Base-by-base conservation (phyloP, 2,888 invertebrate genomes). In the Sphaerolaimus hirsutus region DNA sequence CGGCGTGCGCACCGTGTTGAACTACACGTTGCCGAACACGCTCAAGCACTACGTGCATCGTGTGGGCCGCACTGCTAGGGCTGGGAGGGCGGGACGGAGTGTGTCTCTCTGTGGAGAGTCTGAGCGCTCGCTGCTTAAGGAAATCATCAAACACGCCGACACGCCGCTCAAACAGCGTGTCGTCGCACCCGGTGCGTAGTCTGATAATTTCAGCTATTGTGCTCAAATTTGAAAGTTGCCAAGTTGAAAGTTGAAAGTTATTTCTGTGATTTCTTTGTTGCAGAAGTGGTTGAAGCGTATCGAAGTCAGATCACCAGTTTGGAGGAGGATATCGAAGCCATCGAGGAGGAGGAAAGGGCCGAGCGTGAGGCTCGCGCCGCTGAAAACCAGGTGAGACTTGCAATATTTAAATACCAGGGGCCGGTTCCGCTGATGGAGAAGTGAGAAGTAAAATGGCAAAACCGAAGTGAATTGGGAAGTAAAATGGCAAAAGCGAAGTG, bases 31-130 rank as follows among this genome's bases (percentile, higher is more conserved):
- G 77, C 93, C 93, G 0, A 78, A 81, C 40, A 81, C 84, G 0
- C 65, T 89, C 22, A 84, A 91, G 60, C 89, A 91, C 65, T 97
- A 97, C 59, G 86, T 97, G 56, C 97, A 97, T 67, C 74, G 77
- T 66, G 84, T 93, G 10, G 93, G 93, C 35, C 72, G 93, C 57
- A 97, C 93, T 1, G 93, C 93, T 0, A 74, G 93, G 59, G 93
- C 93, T 10, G 91, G 91, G 0, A 75, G 80, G 45, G 79, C 78
- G 14, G 29, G 36, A 2, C 50, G 62, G 24, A 57, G 93, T 0
- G 83, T 97, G 5, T 87, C 89, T 0, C 69, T 97, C 44, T 86
- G 87, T 43, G 89, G 89, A 0, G 93, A 97, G 66, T 75, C 74
- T 48, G 93, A 97, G 67, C 73, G 93, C 1, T 75, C 74, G 57